phyloP scores from a whole-genome alignment of 1,140 invertebrate species.

The Wiebesia pumilae region DNA sequence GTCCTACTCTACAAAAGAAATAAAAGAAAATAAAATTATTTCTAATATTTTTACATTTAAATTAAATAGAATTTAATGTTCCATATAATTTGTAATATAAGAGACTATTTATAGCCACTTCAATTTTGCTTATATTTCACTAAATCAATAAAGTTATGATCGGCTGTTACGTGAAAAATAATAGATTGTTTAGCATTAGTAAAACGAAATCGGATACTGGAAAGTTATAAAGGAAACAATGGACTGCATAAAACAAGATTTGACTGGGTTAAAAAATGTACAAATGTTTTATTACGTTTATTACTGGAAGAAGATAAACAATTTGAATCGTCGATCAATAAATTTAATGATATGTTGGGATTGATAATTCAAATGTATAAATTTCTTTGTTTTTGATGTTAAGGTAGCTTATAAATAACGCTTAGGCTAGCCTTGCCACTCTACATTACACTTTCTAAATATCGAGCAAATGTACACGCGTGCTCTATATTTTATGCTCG shows the following conservation, averaged over 20 bases:
- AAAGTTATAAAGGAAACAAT: not conserved
- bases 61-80: too few species aligned
- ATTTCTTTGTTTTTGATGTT: slow-evolving; percentile 30
- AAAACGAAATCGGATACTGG: not conserved
- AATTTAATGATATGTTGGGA: slow-evolving; percentile 31
- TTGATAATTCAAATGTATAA: slow-evolving; percentile 43
- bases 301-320: slow-evolving; percentile 46
- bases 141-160: too few species aligned
- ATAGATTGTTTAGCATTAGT: too few species aligned
- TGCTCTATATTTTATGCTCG: slow-evolving; percentile 54
- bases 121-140: too few species aligned
- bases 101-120: too few species aligned
- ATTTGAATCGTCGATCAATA: slow-evolving; percentile 38
- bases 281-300: slow-evolving; percentile 65
- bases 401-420: slow-evolving; percentile 54
- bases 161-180: too few species aligned
- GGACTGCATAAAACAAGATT: slow-evolving; percentile 31
- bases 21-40: too few species aligned
- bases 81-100: too few species aligned
- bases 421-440: slow-evolving; percentile 42
- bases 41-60: too few species aligned
- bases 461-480: slow-evolving; percentile 60
- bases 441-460: slow-evolving; percentile 53
- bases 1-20: too few species aligned
- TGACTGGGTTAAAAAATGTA: slow-evolving; percentile 63